phyloP scores from a whole-genome alignment of 2,888 invertebrate genomes.

The Neuroscelio doddi region DNA sequence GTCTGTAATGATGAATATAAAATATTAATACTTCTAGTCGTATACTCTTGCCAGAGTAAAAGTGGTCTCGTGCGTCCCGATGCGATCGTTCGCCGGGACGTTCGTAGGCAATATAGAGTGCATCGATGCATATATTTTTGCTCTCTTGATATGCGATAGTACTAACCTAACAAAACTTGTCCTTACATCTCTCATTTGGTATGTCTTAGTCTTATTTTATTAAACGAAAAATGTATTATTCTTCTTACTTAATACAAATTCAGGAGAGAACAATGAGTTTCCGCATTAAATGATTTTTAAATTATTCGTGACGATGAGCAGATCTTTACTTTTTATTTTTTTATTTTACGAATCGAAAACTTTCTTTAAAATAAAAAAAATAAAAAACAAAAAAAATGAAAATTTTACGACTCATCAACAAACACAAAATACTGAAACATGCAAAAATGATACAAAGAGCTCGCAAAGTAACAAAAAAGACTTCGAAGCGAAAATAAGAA shows the following conservation, averaged over 20 bases:
- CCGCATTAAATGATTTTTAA: conserved; percentile 52
- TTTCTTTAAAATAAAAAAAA: not conserved
- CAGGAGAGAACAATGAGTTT: conserved; percentile 56
- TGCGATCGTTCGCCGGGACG: conserved; percentile 55
- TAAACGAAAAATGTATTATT: no score
- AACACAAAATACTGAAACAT: no score
- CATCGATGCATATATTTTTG: conserved; percentile 63
- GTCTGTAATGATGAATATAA: conserved; percentile 66
- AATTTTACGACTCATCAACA: no score
- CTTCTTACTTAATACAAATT: conserved; percentile 50
- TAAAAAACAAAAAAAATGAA: conserved; percentile 10
- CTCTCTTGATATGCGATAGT: conserved; percentile 70
- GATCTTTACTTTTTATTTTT: no score
- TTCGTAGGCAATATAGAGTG: conserved; percentile 69
- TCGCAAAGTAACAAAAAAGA: conserved; percentile 53
- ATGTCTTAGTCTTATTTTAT: conserved; percentile 71
- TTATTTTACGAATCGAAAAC: conserved; percentile 7
- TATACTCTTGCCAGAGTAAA: conserved; percentile 71
- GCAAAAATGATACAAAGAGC: no score
- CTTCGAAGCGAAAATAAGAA: no score
- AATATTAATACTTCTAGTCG: conserved; percentile 72
- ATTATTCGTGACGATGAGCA: conserved; percentile 61
- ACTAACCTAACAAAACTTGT: conserved; percentile 68
- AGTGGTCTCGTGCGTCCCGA: conserved; percentile 68
- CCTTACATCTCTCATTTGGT: conserved; percentile 70